phyloP scores from a whole-genome alignment of 1,140 invertebrate genomes.

The Pteromalus puparum region DNA sequence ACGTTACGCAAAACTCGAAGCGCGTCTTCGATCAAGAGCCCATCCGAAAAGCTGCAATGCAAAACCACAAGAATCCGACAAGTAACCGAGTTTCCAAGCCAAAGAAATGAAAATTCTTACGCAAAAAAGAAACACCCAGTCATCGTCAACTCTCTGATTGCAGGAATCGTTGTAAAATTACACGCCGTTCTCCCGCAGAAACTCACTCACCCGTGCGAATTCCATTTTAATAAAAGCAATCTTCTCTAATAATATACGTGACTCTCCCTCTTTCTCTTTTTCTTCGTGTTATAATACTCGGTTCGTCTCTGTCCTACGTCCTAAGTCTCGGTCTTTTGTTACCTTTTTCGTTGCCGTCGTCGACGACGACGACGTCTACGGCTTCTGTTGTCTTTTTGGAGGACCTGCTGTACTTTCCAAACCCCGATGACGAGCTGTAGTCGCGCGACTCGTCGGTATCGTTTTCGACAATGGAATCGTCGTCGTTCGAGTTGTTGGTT shows the following conservation, averaged over 20 bases:
- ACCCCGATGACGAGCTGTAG: slow-evolving; percentile 56
- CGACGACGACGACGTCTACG: not conserved
- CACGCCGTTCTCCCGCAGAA: no score
- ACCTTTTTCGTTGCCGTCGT: not conserved
- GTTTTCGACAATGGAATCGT: not conserved
- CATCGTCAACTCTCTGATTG: no score
- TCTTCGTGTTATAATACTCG: not conserved
- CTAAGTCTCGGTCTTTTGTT: not conserved
- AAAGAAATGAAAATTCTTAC: not conserved
- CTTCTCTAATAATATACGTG: not conserved
- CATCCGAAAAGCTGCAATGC: no score
- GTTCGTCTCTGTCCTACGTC: slow-evolving; percentile 33
- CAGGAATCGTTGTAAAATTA: no score
- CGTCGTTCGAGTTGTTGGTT: not conserved
- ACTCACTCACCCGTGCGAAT: not conserved
- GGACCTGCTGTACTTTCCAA: slow-evolving; percentile 57
- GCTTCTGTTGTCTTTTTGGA: not conserved
- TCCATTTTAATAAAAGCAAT: not conserved
- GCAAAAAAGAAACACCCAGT: not conserved
- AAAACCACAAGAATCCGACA: no score
- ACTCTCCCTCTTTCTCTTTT: not conserved
- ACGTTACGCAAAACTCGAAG: no score
- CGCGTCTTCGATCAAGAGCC: no score
- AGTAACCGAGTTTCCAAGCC: no score
- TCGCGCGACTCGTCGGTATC: not conserved